A percentile compares a stretch with the other conserved stretches of the same genome.
Evolutionary conservation across 2,113 vertebrate genomes (phyloP).

Genomic region (rabbit (Oryctolagus cuniculus)): mOryCun1.1 NC_091442.1:108936001-108936500

Average conservation of each 20-base stretch:
- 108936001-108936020: not conserved
- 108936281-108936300: not conserved
- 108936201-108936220: not conserved
- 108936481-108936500: not conserved
- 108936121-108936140: not conserved
- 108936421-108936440: not conserved
- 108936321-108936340: not conserved
- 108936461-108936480: not conserved
- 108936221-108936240: not conserved
- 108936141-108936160: not conserved
- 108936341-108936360: not conserved
- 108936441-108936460: not conserved
- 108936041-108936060: too few relatives aligned
- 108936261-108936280: not conserved
- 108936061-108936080: not conserved
- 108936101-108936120: not conserved
- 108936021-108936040: not conserved
- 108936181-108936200: not conserved
- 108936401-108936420: not conserved
- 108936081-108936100: not conserved
- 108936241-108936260: not conserved
- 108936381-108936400: not conserved
- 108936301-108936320: not conserved
- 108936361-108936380: too few relatives aligned
- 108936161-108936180: not conserved